Conservation (phyloP, 2,113 vertebrate species). For the Tupaia tana region DNA sequence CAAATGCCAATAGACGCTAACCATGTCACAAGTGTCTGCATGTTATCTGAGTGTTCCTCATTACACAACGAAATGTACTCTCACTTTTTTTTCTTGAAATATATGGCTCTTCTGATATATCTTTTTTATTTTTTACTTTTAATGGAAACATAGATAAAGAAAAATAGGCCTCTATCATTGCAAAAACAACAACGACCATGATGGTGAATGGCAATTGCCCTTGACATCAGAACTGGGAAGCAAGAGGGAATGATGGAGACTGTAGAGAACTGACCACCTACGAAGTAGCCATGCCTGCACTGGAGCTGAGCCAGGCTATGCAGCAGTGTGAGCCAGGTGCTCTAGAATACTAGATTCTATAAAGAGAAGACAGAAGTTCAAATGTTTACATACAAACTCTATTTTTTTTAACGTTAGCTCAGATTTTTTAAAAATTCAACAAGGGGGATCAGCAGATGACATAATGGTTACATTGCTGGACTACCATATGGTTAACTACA, state of each 20-base stretch:
- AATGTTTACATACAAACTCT: neutral
- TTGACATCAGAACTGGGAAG: neutral
- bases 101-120: neutral
- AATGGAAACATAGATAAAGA: neutral
- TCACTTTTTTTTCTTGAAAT: neutral
- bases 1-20: neutral
- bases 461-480: no score
- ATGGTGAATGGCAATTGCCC: neutral
- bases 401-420: neutral
- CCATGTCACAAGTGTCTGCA: neutral
- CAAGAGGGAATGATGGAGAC: neutral
- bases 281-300: rapidly evolving
- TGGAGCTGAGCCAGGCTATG: neutral
- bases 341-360: neutral
- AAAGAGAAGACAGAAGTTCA: neutral
- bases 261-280: neutral
- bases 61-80: neutral
- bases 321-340: rapidly evolving
- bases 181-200: neutral
- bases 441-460: neutral
- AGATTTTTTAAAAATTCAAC: neutral
- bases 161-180: neutral
- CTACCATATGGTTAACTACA: no score
- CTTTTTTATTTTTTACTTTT: neutral
- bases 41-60: neutral